phyloP scores from a whole-genome alignment of 2,113 vertebrate species.

The Trematocara variabile region DNA sequence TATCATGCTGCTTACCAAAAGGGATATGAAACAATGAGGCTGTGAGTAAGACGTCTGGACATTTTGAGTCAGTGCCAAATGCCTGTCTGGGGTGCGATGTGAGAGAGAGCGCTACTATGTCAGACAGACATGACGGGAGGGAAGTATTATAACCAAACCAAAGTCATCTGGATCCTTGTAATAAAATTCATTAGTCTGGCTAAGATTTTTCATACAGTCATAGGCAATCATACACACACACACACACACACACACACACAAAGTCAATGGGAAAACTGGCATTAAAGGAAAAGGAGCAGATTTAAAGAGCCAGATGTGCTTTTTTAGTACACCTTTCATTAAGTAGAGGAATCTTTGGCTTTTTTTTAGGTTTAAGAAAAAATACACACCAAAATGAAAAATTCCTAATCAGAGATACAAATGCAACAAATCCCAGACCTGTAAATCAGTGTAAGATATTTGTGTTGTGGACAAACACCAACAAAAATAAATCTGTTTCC shows the following conservation, averaged over 20 bases:
- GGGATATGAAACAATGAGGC: slow-evolving; percentile 69
- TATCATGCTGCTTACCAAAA: slow-evolving; percentile 53
- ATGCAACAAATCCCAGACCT: neutral
- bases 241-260: neutral
- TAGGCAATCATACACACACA: neutral
- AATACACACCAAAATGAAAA: neutral
- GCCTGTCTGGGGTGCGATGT: slow-evolving; percentile 66
- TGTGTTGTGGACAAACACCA: neutral
- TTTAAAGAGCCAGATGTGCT: slow-evolving; percentile 20
- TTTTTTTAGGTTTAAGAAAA: neutral
- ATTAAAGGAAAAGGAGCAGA: slow-evolving; percentile 18
- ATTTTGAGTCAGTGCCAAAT: slow-evolving; percentile 66
- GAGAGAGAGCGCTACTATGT: slow-evolving; percentile 41
- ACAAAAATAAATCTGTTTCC: neutral
- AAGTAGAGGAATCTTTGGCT: neutral
- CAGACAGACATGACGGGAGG: slow-evolving; percentile 56
- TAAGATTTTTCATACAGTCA: slow-evolving; percentile 39
- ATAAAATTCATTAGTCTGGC: slow-evolving; percentile 63
- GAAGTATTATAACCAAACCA: slow-evolving; percentile 41
- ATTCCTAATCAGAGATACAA: neutral
- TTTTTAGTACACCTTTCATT: slow-evolving; percentile 13
- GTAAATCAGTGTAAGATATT: neutral
- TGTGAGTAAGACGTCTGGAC: slow-evolving; percentile 75
- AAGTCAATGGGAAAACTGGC: slow-evolving; percentile 16
- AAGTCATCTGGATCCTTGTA: slow-evolving; percentile 43